Evolutionary conservation across 2,113 vertebrate species (phyloP).

Genomic region (Lagopus muta): DNA sequence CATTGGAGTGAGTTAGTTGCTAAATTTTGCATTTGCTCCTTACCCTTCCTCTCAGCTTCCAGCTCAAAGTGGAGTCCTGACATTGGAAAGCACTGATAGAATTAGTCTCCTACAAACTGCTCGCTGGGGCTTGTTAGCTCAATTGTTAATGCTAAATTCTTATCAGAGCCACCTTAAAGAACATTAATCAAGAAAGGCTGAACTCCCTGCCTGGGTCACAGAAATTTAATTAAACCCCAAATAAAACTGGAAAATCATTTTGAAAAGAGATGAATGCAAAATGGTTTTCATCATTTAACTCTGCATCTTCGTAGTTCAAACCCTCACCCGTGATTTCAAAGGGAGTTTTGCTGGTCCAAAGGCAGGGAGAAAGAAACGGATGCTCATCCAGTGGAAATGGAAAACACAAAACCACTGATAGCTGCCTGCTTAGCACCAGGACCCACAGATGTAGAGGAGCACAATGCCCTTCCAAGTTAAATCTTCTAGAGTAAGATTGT

Average conservation of each 20-base stretch:
- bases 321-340: not conserved
- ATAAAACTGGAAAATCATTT: conserved; percentile 57
- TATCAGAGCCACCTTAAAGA: conserved; percentile 71
- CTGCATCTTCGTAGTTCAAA: not conserved
- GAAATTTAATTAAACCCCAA: conserved; percentile 68
- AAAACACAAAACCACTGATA: not conserved
- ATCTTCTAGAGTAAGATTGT: not conserved
- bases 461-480: not conserved
- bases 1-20: conserved; percentile 34
- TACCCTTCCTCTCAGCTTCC: not conserved
- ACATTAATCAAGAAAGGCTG: conserved; percentile 63
- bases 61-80: conserved; percentile 53
- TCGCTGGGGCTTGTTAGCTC: conserved; percentile 61
- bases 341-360: conserved; percentile 2
- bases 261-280: conserved; percentile 53
- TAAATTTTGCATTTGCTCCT: conserved; percentile 28
- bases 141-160: conserved; percentile 64
- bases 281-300: conserved; percentile 30
- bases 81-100: conserved; percentile 58
- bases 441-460: not conserved
- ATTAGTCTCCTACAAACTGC: conserved; percentile 61
- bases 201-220: conserved; percentile 43
- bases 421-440: not conserved
- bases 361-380: not conserved
- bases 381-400: not conserved